Conservation (phyloP, 2,797 vertebrate species). For the Centropyge bicolor region DNA sequence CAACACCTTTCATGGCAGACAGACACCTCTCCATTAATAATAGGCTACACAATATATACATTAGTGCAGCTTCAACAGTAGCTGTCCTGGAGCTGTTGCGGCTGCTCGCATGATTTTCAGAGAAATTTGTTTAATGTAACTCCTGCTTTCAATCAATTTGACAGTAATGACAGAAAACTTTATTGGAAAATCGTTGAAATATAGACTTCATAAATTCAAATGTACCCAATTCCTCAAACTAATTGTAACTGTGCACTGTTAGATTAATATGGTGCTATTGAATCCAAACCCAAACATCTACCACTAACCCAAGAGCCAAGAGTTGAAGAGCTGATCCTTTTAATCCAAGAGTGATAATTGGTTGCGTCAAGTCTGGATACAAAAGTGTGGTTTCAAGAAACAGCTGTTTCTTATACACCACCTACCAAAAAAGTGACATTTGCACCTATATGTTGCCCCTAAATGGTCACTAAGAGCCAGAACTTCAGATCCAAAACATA, state of each 20-base stretch:
- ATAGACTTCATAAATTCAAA: conserved; percentile 37
- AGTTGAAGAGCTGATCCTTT: conserved; percentile 56
- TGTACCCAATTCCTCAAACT: conserved; percentile 25
- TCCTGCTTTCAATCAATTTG: conserved; percentile 45
- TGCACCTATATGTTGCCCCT: conserved; percentile 54
- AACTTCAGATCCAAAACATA: conserved; percentile 63
- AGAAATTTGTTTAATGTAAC: conserved; percentile 33
- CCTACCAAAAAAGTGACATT: conserved; percentile 39
- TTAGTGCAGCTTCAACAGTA: conserved; percentile 9
- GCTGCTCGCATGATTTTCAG: conserved; percentile 15
- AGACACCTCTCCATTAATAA: not conserved
- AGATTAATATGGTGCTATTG: conserved; percentile 29
- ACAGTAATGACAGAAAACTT: conserved; percentile 38
- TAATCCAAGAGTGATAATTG: conserved; percentile 69
- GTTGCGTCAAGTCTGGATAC: conserved; percentile 57
- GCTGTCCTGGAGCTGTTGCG: conserved; percentile 1
- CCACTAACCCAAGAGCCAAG: conserved; percentile 47
- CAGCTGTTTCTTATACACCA: conserved; percentile 69
- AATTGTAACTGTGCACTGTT: conserved; percentile 25
- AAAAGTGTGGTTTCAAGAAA: conserved; percentile 60
- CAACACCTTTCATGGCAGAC: not conserved
- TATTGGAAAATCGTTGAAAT: conserved; percentile 42
- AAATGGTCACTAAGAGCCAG: conserved; percentile 56
- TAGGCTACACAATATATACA: not conserved
- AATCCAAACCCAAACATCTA: conserved; percentile 53